Conservation (phyloP, 2,113 vertebrate species). For the Lycocorax pyrrhopterus region DNA sequence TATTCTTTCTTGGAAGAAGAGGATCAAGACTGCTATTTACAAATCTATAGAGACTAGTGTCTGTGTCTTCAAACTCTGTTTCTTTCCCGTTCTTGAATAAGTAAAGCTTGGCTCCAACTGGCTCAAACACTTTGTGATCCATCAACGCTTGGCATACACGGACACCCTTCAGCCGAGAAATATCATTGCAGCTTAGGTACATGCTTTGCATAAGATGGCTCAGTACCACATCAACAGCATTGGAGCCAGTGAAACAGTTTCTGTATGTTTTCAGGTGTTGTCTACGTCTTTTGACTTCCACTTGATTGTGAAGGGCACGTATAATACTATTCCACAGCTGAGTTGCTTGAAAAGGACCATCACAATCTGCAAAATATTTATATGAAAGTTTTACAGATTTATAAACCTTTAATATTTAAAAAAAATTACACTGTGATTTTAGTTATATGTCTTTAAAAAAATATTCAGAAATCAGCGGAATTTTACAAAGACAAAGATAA, state of each 20-base stretch:
- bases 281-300: conserved; percentile 77
- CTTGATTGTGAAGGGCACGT: conserved; percentile 75
- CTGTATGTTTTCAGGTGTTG: conserved; percentile 73
- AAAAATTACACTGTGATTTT: background rate
- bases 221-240: conserved; percentile 82
- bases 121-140: conserved; percentile 85
- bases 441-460: background rate
- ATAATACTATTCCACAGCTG: conserved; percentile 85
- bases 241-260: conserved; percentile 80
- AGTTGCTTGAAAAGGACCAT: conserved; percentile 81
- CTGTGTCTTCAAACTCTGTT: conserved; percentile 78
- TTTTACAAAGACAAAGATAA: background rate
- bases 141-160: conserved; percentile 84
- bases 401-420: background rate
- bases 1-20: background rate
- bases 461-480: background rate
- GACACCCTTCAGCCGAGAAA: conserved; percentile 81
- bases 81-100: conserved; percentile 80
- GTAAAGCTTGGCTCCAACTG: conserved; percentile 71
- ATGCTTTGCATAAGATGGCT: conserved; percentile 86
- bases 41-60: conserved; percentile 81
- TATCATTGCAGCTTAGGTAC: conserved; percentile 77
- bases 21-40: conserved; percentile 55
- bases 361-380: conserved; percentile 54
- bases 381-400: background rate